These are phyloP conservation scores for Diabrotica undecimpunctata DNA, from an alignment of 1,140 invertebrate species.

Conservation along the genomic window DNA sequence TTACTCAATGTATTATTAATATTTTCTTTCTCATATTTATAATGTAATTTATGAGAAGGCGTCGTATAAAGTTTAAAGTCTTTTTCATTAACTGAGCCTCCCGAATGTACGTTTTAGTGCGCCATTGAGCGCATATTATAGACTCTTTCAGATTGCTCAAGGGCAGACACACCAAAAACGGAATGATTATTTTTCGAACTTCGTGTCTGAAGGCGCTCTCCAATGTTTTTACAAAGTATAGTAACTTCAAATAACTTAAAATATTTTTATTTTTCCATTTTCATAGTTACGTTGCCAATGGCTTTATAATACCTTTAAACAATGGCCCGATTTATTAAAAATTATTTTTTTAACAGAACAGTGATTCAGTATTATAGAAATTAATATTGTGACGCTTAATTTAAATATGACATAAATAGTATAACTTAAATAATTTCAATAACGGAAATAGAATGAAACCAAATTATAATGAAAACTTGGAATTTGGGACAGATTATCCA, in stretches of 20 bases:
- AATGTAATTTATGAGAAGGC: too few species aligned
- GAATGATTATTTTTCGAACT: conserved; percentile 41
- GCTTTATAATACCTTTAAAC: not conserved
- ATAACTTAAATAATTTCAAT: too few species aligned
- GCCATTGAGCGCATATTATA: conserved; percentile 30
- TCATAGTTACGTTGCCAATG: not conserved
- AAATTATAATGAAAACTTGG: too few species aligned
- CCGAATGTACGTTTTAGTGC: not conserved
- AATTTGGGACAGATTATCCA: too few species aligned
- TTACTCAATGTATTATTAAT: too few species aligned
- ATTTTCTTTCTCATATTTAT: too few species aligned
- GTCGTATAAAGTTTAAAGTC: too few species aligned
- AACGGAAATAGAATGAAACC: too few species aligned
- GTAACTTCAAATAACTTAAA: conserved; percentile 19
- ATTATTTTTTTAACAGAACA: not conserved
- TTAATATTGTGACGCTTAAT: too few species aligned
- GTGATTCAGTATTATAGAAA: not conserved
- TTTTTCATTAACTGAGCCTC: not conserved
- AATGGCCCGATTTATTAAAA: not conserved
- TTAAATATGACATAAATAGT: too few species aligned
- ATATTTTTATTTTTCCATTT: conserved; percentile 11
- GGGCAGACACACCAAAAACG: conserved; percentile 42
- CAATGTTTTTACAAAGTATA: conserved; percentile 30
- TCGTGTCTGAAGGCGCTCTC: conserved; percentile 32
- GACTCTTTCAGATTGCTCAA: conserved; percentile 36